Conservation (phyloP, 1,140 invertebrate genomes). For the Neodiprion pinetum region DNA sequence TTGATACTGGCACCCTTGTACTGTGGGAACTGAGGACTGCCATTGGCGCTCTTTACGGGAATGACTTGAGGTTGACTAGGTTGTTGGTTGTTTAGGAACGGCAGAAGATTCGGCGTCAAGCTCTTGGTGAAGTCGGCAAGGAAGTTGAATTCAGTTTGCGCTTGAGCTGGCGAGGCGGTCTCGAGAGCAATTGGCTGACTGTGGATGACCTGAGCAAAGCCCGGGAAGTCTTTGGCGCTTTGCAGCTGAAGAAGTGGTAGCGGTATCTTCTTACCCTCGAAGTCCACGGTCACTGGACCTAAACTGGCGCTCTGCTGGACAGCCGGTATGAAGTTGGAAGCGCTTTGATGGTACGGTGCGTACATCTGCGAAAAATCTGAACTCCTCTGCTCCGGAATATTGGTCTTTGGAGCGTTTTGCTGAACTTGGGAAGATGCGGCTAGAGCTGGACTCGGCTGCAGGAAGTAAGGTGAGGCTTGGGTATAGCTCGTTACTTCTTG, state of each 20-base stretch:
- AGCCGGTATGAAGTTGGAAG: not conserved
- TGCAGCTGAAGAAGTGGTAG: slow-evolving; percentile 36
- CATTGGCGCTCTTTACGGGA: slow-evolving; percentile 33
- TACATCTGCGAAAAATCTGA: not conserved
- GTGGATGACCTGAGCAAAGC: slow-evolving; percentile 30
- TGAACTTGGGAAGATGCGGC: slow-evolving; percentile 2
- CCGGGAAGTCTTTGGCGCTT: slow-evolving; percentile 25
- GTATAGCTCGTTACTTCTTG: not conserved
- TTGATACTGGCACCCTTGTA: slow-evolving; percentile 38
- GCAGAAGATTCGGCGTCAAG: slow-evolving; percentile 17
- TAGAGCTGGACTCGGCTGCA: not conserved
- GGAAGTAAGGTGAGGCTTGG: not conserved
- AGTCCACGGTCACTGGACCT: slow-evolving; percentile 16
- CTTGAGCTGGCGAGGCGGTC: slow-evolving; percentile 31
- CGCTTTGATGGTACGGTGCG: slow-evolving; percentile 14
- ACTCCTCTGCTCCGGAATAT: not conserved
- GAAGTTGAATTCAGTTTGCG: slow-evolving; percentile 30
- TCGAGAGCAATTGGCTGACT: slow-evolving; percentile 37
- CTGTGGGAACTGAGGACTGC: slow-evolving; percentile 38
- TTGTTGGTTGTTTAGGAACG: slow-evolving; percentile 27
- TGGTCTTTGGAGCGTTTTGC: not conserved
- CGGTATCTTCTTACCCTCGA: slow-evolving; percentile 29
- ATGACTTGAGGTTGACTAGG: slow-evolving; percentile 37
- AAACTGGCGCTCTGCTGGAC: not conserved
- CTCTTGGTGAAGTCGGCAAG: slow-evolving; percentile 30